phyloP scores from a whole-genome alignment of 2,888 invertebrate species.

The Monopis laevigella region DNA sequence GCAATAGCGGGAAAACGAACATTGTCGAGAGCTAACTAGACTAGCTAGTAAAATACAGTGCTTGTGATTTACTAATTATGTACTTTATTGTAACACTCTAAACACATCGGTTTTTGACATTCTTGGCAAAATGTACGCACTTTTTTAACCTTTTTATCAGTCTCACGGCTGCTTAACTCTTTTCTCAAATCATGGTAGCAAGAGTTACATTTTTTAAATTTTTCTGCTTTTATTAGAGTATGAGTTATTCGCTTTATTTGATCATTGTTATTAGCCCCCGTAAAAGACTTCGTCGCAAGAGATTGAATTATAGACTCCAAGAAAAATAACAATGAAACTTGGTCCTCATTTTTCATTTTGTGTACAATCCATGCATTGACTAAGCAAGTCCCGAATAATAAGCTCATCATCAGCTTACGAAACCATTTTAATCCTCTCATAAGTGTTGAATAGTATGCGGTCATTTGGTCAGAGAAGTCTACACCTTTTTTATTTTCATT shows the following conservation, averaged over 20 bases:
- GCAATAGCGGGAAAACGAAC: too few relatives aligned
- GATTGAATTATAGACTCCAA: too few relatives aligned
- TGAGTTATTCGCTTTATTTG: too few relatives aligned
- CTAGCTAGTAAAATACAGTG: too few relatives aligned
- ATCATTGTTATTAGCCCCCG: too few relatives aligned
- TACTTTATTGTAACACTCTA: neutral
- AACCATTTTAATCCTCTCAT: conserved; percentile 21
- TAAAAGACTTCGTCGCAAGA: too few relatives aligned
- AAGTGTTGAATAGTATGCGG: conserved; percentile 20
- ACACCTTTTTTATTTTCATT: conserved; percentile 19
- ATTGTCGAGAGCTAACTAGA: too few relatives aligned
- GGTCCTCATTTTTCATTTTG: conserved; percentile 9
- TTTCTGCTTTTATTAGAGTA: too few relatives aligned
- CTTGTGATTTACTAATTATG: neutral
- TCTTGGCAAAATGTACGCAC: neutral
- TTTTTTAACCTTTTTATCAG: neutral
- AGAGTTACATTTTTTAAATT: too few relatives aligned
- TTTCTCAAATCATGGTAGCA: neutral
- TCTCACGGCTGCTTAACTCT: neutral
- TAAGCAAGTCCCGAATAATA: conserved; percentile 20
- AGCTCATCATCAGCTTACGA: conserved; percentile 19
- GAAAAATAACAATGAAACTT: too few relatives aligned
- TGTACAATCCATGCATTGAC: conserved; percentile 17
- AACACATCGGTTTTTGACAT: neutral
- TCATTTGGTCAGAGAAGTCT: conserved; percentile 21